Conservation (phyloP, 2,113 vertebrate species). For the Pygoscelis adeliae region DNA sequence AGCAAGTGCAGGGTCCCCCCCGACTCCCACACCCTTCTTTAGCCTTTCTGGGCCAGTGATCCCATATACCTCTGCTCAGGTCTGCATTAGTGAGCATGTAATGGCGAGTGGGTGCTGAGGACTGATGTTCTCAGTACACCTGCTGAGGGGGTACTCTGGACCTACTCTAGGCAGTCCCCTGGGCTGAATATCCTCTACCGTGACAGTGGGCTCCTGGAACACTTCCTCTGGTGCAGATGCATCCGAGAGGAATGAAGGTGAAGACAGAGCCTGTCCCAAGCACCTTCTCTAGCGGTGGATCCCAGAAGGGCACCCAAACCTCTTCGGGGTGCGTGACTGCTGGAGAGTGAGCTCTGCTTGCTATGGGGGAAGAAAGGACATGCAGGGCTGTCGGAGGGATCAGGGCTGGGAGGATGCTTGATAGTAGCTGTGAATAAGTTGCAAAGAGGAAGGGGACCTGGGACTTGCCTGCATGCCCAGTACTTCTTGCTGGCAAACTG, state of each 20-base stretch:
- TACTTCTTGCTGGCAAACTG: background rate
- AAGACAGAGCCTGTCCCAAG: background rate
- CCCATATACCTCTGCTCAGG: accelerated
- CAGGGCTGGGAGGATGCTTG: background rate
- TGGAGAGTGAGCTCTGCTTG: background rate
- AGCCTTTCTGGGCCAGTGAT: background rate
- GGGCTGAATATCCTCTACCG: background rate
- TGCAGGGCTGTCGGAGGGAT: too few species aligned
- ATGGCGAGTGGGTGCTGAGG: background rate
- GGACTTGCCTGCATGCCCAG: background rate
- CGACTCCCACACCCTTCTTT: background rate
- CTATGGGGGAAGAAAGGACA: background rate
- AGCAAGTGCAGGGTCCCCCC: background rate
- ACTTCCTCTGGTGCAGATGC: background rate
- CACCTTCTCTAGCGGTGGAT: background rate
- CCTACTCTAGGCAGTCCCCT: background rate
- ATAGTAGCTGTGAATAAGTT: background rate
- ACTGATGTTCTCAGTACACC: background rate
- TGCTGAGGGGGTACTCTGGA: background rate
- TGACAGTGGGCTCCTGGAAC: accelerated
- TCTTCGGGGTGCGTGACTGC: too few species aligned
- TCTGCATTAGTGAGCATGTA: accelerated
- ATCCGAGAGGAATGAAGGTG: too few species aligned
- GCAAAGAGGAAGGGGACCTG: too few species aligned
- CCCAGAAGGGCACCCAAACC: background rate